Evolutionary conservation across 2,888 invertebrate genomes (phyloP).

Genomic region (Isoperla grammatica): DNA sequence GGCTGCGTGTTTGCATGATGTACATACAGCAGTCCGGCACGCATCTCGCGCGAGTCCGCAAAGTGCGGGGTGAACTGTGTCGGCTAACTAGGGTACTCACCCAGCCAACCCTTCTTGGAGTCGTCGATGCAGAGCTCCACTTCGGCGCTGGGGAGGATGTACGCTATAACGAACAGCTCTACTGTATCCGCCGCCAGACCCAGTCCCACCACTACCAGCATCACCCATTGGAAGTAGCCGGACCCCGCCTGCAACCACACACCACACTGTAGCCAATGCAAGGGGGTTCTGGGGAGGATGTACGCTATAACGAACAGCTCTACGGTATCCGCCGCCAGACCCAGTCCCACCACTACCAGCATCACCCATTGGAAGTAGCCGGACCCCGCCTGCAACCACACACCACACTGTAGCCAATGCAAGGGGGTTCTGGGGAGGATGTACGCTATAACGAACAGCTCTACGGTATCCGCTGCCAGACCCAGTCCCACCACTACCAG

Average conservation of each 20-base stretch:
- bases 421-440: too few species aligned
- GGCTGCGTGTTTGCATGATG: too few species aligned
- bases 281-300: too few species aligned
- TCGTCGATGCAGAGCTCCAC: slow-evolving; percentile 70
- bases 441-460: slow-evolving; percentile 62
- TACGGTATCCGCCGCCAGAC: slow-evolving; percentile 60
- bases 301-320: slow-evolving; percentile 64
- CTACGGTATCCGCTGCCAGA: slow-evolving; percentile 62
- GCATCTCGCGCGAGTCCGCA: too few species aligned
- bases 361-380: slow-evolving; percentile 55
- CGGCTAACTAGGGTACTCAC: too few species aligned
- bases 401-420: slow-evolving; percentile 36
- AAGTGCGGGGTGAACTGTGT: too few species aligned
- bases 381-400: slow-evolving; percentile 34
- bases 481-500: slow-evolving; percentile 61
- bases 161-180: slow-evolving; percentile 63
- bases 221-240: slow-evolving; percentile 60
- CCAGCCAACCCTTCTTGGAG: slow-evolving; percentile 67
- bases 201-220: slow-evolving; percentile 59
- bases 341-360: slow-evolving; percentile 58
- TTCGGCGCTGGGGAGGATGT: slow-evolving; percentile 68
- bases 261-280: too few species aligned
- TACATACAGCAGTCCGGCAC: too few species aligned
- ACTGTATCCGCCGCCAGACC: slow-evolving; percentile 63
- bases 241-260: slow-evolving; percentile 56